Conservation (phyloP, 2,888 invertebrate species). For the Ernsta delagoae region DNA sequence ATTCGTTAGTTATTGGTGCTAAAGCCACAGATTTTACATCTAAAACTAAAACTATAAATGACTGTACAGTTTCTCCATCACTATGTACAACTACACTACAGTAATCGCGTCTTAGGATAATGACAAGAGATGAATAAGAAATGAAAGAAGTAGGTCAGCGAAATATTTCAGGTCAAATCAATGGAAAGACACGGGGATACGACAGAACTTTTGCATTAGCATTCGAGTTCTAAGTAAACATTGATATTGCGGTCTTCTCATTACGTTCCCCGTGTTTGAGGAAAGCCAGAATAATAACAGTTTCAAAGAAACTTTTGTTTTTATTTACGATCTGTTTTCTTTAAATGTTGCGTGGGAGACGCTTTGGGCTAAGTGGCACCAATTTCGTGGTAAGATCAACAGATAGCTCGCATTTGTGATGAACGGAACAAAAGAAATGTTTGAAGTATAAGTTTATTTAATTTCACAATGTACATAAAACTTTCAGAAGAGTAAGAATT, state of each 20-base stretch:
- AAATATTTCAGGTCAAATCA: constrained; percentile 23
- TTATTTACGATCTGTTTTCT: constrained; percentile 2
- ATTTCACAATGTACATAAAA: too few relatives aligned
- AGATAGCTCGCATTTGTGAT: not conserved
- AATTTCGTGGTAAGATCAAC: not conserved
- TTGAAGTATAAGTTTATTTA: too few relatives aligned
- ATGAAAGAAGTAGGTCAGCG: constrained; percentile 24
- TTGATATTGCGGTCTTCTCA: constrained; percentile 11
- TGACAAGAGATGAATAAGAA: not conserved
- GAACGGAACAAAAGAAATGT: too few relatives aligned
- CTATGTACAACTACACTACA: not conserved
- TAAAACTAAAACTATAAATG: not conserved
- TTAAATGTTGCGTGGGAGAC: not conserved
- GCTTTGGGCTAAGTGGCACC: not conserved
- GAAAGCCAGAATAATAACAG: not conserved
- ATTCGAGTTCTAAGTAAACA: constrained; percentile 14
- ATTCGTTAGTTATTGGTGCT: too few relatives aligned
- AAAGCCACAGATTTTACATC: too few relatives aligned
- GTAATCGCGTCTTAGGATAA: not conserved
- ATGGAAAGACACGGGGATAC: constrained; percentile 14
- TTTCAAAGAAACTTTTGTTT: constrained; percentile 8
- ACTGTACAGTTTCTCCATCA: not conserved
- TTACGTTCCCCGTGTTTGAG: not conserved
- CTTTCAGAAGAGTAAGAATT: too few relatives aligned
- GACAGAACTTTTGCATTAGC: constrained; percentile 28